Base-by-base conservation (phyloP, 2,113 vertebrate species). In the Sphyrna mokarran region DNA sequence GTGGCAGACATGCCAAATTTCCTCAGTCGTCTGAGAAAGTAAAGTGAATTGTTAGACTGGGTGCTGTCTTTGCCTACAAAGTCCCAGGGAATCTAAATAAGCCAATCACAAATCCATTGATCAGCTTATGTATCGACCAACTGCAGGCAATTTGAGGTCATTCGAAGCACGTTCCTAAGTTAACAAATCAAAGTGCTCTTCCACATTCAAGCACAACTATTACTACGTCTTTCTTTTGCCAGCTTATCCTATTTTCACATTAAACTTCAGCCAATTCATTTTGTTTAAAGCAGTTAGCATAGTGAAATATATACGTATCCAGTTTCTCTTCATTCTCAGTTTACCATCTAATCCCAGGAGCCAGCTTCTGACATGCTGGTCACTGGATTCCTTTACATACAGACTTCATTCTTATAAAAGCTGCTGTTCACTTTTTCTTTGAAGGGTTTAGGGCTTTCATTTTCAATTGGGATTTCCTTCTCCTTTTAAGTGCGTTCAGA, bases 311-410 rank as follows among this genome's bases (percentile, higher is more conserved):
- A 54, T 9, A 48, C 23, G 20, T 95, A 23, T 95, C 68, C 10
- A 9, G 14, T 72, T 95, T 72, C 68, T 0, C 26, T 48, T 95
- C 93, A 95, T 95, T 95, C 40, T 95, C 68, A 95, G 11, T 72
- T 95, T 95, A 72, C 69, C 22, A 40, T 95, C 68, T 95, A 70
- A 95, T 72, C 93, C 63, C 93, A 95, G 68, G 68, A 95, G 93
- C 93, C 93, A 70, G 93, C 37, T 40, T 70, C 93, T 29, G 26
- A 29, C 66, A 95, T 72, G 66, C 93, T 95, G 40, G 40, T 95
- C 23, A 95, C 68, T 43, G 69, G 93, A 95, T 95, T 95, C 93
- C 93, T 95, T 95, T 72, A 18, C 93, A 72, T 23, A 48, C 93
- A 72, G 68, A 54, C 69, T 95, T 94, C 91, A 69, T 70, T 68